A percentile compares a stretch with the other conserved stretches of the same genome.
Conservation (phyloP, 2,797 vertebrate genomes). For the Vultur gryphus region DNA sequence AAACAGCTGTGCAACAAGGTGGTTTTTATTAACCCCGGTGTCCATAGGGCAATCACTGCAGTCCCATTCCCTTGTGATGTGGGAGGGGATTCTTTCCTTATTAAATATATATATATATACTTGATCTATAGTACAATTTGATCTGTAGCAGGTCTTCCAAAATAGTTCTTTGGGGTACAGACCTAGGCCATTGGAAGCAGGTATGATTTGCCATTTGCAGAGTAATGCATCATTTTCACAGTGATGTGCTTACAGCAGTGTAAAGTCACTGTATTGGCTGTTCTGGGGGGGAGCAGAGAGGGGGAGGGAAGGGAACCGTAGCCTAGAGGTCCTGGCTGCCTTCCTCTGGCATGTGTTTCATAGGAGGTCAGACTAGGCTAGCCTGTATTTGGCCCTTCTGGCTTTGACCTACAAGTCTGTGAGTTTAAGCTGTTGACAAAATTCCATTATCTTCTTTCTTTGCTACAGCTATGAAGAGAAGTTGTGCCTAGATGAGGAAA, state of each 20-base stretch:
- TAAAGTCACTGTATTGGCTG: neutral
- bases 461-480: neutral
- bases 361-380: neutral
- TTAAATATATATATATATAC: neutral
- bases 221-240: neutral
- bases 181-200: neutral
- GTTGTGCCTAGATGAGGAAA: neutral
- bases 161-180: neutral
- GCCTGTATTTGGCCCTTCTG: neutral
- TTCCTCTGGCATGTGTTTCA: neutral
- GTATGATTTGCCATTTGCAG: neutral
- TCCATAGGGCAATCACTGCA: neutral
- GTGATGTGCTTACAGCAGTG: neutral
- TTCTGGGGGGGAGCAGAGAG: neutral
- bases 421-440: neutral
- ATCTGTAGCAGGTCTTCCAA: neutral
- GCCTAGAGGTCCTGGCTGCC: neutral
- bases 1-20: neutral
- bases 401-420: neutral
- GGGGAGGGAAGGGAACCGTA: accelerated
- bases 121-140: neutral
- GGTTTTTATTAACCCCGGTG: neutral
- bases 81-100: neutral
- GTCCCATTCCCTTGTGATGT: neutral
- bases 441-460: neutral